Evolutionary conservation across 2,888 invertebrate genomes (phyloP).

Genomic region (Petrophora chlorosata): DNA sequence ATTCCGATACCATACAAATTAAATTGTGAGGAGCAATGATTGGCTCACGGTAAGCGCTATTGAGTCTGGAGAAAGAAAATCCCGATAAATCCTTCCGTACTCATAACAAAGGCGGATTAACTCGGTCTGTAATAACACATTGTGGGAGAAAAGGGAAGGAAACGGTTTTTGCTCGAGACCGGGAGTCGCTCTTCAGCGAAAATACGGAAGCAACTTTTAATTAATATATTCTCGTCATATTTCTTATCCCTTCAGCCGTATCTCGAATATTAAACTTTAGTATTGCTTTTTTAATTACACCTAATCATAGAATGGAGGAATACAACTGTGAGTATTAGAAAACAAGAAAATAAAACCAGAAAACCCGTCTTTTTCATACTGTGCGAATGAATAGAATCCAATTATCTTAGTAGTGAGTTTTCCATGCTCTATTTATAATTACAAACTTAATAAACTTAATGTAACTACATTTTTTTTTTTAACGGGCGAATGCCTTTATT

Average conservation of each 20-base stretch:
- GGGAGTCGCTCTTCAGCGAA: slow-evolving; percentile 40
- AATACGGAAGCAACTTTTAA: slow-evolving; percentile 45
- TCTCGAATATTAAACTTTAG: slow-evolving; percentile 35
- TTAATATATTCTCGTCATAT: slow-evolving; percentile 46
- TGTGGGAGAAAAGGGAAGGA: slow-evolving; percentile 51
- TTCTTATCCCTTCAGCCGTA: slow-evolving; percentile 32
- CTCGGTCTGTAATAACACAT: slow-evolving; percentile 65
- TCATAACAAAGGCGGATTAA: slow-evolving; percentile 71
- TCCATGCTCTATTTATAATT: slow-evolving; percentile 2
- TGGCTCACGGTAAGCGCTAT: slow-evolving; percentile 47
- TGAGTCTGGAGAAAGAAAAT: slow-evolving; percentile 54
- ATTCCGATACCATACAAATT: slow-evolving; percentile 17
- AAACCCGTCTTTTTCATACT: not conserved
- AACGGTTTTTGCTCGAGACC: slow-evolving; percentile 54
- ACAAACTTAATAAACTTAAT: not conserved
- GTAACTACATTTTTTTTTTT: not conserved
- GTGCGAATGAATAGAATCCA: not conserved
- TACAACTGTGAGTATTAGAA: not conserved
- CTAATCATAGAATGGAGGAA: slow-evolving; percentile 11
- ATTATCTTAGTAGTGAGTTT: not conserved
- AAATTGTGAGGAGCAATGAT: slow-evolving; percentile 35
- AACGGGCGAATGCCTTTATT: too few relatives aligned
- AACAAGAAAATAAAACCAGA: not conserved
- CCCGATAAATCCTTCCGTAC: slow-evolving; percentile 62
- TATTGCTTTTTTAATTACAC: slow-evolving; percentile 28